Conservation (phyloP, 2,797 vertebrate species). For the Poeciliopsis presidionis region DNA sequence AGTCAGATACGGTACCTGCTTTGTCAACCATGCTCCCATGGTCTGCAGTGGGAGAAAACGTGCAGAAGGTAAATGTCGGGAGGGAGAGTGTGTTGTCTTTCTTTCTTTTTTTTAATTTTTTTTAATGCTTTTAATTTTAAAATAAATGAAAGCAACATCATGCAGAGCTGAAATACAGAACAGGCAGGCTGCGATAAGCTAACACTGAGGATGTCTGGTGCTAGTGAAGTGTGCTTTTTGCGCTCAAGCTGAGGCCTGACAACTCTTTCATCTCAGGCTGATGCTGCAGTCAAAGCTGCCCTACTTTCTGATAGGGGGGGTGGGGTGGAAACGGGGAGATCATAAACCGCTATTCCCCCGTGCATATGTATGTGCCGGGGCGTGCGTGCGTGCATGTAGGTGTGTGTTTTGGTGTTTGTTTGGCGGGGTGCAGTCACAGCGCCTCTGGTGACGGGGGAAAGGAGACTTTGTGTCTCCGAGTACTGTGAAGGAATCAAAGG, state of each 20-base stretch:
- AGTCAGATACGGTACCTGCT: conserved; percentile 86
- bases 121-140: conserved; percentile 8
- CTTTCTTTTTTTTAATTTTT: conserved; percentile 26
- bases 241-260: conserved; percentile 71
- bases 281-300: conserved; percentile 79
- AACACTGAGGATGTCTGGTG: conserved; percentile 68
- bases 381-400: conserved; percentile 11
- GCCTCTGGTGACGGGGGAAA: conserved; percentile 72
- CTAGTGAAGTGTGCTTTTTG: conserved; percentile 71
- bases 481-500: conserved; percentile 71
- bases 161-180: conserved; percentile 79
- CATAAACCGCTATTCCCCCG: conserved; percentile 71
- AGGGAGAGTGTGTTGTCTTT: conserved; percentile 53
- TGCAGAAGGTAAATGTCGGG: conserved; percentile 78
- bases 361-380: conserved; percentile 47
- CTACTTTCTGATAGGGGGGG: conserved; percentile 75
- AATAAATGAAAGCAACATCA: conserved; percentile 78
- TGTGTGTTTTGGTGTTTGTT: conserved; percentile 48
- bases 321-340: conserved; percentile 57
- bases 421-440: conserved; percentile 62
- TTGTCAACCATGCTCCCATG: conserved; percentile 85
- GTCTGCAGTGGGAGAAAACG: conserved; percentile 86
- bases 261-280: conserved; percentile 74
- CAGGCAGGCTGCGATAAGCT: conserved; percentile 71
- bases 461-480: conserved; percentile 72